A percentile compares a stretch with the other conserved stretches of the same genome.
Evolutionary conservation across 2,113 vertebrate genomes (phyloP).

Genomic region (Parus major): DNA sequence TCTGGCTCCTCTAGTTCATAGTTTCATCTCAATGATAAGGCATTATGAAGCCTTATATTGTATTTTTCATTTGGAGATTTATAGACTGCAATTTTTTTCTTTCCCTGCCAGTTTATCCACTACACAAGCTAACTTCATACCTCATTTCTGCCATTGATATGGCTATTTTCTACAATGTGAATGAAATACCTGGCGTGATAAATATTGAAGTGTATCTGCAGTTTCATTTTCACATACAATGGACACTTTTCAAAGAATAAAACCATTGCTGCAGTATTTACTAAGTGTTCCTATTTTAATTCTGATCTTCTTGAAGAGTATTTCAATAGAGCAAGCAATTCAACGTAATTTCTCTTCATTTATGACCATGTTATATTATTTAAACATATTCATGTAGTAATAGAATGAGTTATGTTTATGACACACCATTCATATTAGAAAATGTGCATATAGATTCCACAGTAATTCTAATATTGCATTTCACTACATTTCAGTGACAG

Average conservation of each 20-base stretch:
- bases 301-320: constrained; percentile 51
- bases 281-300: constrained; percentile 71
- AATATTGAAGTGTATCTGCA: constrained; percentile 64
- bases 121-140: constrained; percentile 62
- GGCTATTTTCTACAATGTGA: constrained; percentile 61
- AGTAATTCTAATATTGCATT: constrained; percentile 72
- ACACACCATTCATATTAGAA: constrained; percentile 69
- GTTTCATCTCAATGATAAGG: constrained; percentile 7
- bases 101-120: constrained; percentile 43
- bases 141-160: constrained; percentile 66
- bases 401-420: constrained; percentile 74
- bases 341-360: constrained; percentile 73
- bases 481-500: constrained; percentile 55
- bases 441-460: constrained; percentile 68
- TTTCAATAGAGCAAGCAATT: constrained; percentile 55
- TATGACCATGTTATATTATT: constrained; percentile 74
- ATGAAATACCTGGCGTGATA: constrained; percentile 68
- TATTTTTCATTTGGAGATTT: constrained; percentile 60
- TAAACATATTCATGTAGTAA: constrained; percentile 70
- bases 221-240: constrained; percentile 70
- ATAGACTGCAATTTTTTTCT: constrained; percentile 34
- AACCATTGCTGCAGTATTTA: constrained; percentile 72
- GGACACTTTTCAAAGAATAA: constrained; percentile 60
- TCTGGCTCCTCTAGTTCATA: not conserved
- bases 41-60: constrained; percentile 19